Evolutionary conservation across 2,888 invertebrate genomes (phyloP), one percentile per base, ranked within the genome.

Genomic region (Hypena proboscidalis): DNA sequence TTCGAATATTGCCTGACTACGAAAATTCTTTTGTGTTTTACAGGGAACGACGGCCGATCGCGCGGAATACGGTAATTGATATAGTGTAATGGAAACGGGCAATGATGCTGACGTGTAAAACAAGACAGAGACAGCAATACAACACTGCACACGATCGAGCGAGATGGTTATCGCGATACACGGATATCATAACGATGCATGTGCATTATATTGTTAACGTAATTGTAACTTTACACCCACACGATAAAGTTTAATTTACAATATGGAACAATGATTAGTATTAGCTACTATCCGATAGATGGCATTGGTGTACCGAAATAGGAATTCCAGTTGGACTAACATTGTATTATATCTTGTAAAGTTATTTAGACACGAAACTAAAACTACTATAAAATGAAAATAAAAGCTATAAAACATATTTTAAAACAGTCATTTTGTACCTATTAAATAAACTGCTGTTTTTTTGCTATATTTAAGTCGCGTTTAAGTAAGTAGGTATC

Each of bases 11-110:
- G 73, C 54, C 59, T 47, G 39, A 45, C 30, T 26, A 48, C 22
- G 66, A 74, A 71, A 67, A 69, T 64, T 66, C 72, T 70, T 67
- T 70, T 67, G 58, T 62, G 30, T 62, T 52, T 51, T 46, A 51
- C 51, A 59, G 58, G 46, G 53, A 62, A 48, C 62, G 56, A 62
- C 47, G 50, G 35, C 32, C 30, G 40, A 56, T 47, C 29, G 52
- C 53, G 43, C 37, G 48, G 47, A 48, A 48, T 70, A 67, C 75
- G 63, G 82, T 85, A 85, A 85, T 87, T 89, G 86, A 87, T 87
- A 83, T 82, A 85, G 84, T 88, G 84, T 85, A 88, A 89, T 90
- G 87, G 86, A 90, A 88, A 89, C 89, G 74, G 80, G 83, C 83
- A 86, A 83, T 84, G 82, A 75, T 75, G 78, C 75, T 81, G 86